Evolutionary conservation across 2,888 invertebrate species (phyloP), one percentile per base, ranked within the genome.

Genomic region (Epistrophe eligans): DNA sequence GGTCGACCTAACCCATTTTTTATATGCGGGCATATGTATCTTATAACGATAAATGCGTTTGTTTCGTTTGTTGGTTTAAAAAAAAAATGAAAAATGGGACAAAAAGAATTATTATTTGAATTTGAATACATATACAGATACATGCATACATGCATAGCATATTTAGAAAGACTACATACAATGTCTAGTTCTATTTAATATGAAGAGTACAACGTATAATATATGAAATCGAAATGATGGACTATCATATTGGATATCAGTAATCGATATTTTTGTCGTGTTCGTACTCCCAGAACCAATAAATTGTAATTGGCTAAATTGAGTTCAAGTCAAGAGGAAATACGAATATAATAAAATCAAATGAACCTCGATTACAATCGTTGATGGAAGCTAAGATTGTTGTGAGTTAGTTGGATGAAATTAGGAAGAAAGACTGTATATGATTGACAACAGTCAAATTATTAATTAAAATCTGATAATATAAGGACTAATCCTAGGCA

Each of bases 291-390:
- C 9, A 52, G 74, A 60, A 40, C 38, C 80, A 66, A 80, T 84
- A 76, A 84, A 77, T 77, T 77, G 80, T 84, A 76, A 80, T 84
- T 84, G 77, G 55, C 72, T 79, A 77, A n/a, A 80, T 84, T 84
- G 76, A 80, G 76, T 72, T 84, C 80, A 28, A 48, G 38, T 10
- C 38, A 11, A 38, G 35, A 35, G 2, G 9, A 35, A 38, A 11
- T 2, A 38, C 38, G 4, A 11, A 11, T 38, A 11, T 10, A 10
- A 38, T 10, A 3, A 11, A 38, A 38, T 11, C 11, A 11, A 38
- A 38, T 38, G 11, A 11, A 38, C 38, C 1, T 38, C 10, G 10
- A 38, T 38, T 10, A 38, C 38, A 2, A 11, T 38, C 38, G 9
- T 8, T 35, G 35, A 8, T 35, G 6, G 35, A 35, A 8, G 8